Conservation (phyloP, 2,888 invertebrate genomes). For the Gymnoscelis rufifasciata region DNA sequence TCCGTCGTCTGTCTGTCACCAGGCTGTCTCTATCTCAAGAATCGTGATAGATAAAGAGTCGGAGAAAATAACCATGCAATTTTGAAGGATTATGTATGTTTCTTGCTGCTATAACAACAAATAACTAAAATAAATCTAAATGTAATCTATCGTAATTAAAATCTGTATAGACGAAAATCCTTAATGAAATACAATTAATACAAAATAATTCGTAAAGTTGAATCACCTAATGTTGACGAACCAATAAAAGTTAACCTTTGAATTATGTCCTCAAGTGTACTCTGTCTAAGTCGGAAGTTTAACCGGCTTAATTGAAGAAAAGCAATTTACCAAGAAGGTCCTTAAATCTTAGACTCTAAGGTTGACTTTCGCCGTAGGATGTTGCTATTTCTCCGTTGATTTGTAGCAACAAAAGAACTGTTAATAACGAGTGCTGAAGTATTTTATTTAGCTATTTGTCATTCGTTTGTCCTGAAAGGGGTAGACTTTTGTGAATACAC, state of each 20-base stretch:
- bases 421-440: conserved; percentile 3
- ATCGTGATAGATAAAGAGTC: too few relatives aligned
- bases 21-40: too few relatives aligned
- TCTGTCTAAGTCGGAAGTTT: conserved; percentile 8
- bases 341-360: background rate
- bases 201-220: conserved; percentile 8
- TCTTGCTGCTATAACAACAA: too few relatives aligned
- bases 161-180: too few relatives aligned
- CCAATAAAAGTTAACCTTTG: conserved; percentile 10
- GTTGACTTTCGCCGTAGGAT: conserved; percentile 8
- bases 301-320: conserved; percentile 17
- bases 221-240: conserved; percentile 6
- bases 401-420: conserved; percentile 12
- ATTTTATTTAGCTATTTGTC: conserved; percentile 7
- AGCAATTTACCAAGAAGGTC: conserved; percentile 1
- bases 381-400: conserved; percentile 14
- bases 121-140: too few relatives aligned
- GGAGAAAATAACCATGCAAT: too few relatives aligned
- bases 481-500: background rate
- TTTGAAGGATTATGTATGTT: too few relatives aligned
- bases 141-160: too few relatives aligned
- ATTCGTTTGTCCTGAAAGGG: background rate
- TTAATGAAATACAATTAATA: too few relatives aligned
- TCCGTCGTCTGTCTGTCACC: too few relatives aligned
- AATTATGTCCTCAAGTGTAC: conserved; percentile 12